Percentiles rank a stretch among this genome's conserved stretches.
phyloP scores from a whole-genome alignment of 2,113 vertebrate species.

The Poeciliopsis occidentalis region DNA sequence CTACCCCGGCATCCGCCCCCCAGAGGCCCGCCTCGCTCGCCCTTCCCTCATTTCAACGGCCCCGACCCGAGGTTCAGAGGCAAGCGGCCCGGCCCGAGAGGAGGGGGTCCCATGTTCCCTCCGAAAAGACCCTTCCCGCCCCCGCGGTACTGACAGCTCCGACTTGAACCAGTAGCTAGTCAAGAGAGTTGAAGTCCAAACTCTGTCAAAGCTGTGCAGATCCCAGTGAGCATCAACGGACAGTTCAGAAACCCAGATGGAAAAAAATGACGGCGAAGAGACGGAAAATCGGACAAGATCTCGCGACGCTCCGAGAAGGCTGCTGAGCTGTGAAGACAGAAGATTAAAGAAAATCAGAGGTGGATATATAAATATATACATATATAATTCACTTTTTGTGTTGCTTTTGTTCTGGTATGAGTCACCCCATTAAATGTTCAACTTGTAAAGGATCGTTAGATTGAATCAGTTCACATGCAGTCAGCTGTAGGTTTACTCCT shows the following conservation, averaged over 20 bases:
- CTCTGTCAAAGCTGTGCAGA: slow-evolving; percentile 6
- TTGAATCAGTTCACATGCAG: slow-evolving; percentile 55
- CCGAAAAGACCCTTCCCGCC: slow-evolving; percentile 90
- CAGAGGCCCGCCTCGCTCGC: slow-evolving; percentile 52
- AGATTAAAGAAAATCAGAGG: slow-evolving; percentile 80
- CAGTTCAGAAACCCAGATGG: not conserved
- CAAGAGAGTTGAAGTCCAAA: not conserved
- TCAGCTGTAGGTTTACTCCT: slow-evolving; percentile 16
- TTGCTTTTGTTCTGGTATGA: slow-evolving; percentile 56
- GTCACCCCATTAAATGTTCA: slow-evolving; percentile 43
- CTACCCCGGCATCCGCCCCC: slow-evolving; percentile 51
- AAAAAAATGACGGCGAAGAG: slow-evolving; percentile 4
- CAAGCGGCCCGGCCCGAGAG: slow-evolving; percentile 83
- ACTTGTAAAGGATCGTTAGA: slow-evolving; percentile 25
- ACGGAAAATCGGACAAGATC: not conserved
- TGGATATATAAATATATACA: slow-evolving; percentile 71
- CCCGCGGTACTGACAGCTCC: slow-evolving; percentile 85
- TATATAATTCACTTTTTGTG: slow-evolving; percentile 71
- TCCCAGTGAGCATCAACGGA: slow-evolving; percentile 1
- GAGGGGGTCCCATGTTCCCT: slow-evolving; percentile 84
- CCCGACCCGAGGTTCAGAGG: slow-evolving; percentile 82
- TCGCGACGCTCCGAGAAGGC: slow-evolving; percentile 43
- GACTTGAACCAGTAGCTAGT: slow-evolving; percentile 1
- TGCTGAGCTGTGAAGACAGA: slow-evolving; percentile 67
- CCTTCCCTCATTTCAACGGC: slow-evolving; percentile 79